Evolutionary conservation across 2,888 invertebrate genomes (phyloP).

Genomic region (Chalcis sispes): DNA sequence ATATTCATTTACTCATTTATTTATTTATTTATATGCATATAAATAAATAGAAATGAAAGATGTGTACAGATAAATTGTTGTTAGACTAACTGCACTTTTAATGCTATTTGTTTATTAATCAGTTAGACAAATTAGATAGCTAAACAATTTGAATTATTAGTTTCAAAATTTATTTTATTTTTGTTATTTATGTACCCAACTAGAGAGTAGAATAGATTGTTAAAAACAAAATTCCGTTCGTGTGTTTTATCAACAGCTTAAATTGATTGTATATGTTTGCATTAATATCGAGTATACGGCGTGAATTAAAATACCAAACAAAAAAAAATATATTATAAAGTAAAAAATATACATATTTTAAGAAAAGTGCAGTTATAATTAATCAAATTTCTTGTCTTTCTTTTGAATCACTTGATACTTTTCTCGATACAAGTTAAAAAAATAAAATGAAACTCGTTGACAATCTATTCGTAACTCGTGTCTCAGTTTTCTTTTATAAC

Average conservation of each 20-base stretch:
- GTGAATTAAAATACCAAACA: no score
- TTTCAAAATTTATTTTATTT: constrained; percentile 33
- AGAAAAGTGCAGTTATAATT: constrained; percentile 39
- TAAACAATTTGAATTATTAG: constrained; percentile 38
- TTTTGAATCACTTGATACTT: not conserved
- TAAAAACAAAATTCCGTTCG: constrained; percentile 36
- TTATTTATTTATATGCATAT: constrained; percentile 43
- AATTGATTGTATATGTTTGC: constrained; percentile 38
- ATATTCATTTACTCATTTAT: no score
- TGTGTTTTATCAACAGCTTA: constrained; percentile 44
- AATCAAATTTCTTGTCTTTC: constrained; percentile 3
- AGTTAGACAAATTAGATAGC: constrained; percentile 17
- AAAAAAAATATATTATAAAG: constrained; percentile 10
- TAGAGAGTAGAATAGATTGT: constrained; percentile 51
- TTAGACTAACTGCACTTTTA: constrained; percentile 53
- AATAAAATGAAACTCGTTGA: constrained; percentile 23
- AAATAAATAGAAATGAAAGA: constrained; percentile 32
- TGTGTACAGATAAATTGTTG: constrained; percentile 41
- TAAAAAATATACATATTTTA: constrained; percentile 19
- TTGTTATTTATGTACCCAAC: constrained; percentile 20
- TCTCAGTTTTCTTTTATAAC: constrained; percentile 25
- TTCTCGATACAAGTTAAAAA: constrained; percentile 3
- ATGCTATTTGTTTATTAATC: constrained; percentile 50
- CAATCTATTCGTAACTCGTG: constrained; percentile 17
- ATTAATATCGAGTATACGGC: constrained; percentile 24